Evolutionary conservation across 64 coral and sea anemone genomes (phyloP), one percentile per base, ranked within the genome.

Genomic region (Stichodactyla mertensii): DNA sequence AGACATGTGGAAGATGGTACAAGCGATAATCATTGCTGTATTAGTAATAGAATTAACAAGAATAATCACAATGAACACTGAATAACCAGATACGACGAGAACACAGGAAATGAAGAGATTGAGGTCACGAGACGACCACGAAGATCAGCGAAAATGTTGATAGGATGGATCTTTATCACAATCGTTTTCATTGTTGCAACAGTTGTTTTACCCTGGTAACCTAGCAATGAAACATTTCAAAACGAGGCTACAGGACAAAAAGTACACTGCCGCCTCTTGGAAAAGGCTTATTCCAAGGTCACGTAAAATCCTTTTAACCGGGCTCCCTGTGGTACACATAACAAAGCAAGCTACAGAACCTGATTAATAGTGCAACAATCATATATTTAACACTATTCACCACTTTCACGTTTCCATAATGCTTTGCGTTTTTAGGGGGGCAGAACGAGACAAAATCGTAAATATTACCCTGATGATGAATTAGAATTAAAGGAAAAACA

Each of bases 1-100:
- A 87, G 53, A 92, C 90, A 14, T 92, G 90, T 81, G 78, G 78
- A 81, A 20, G 78, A 81, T 22, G 69, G 24, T 74, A 36, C 12
- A 74, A 28, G 14, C 8, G 64, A 69, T 69, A 9, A 22, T 61
- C 59, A 18, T 61, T 16, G 14, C 13, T 61, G 14, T 4, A 69
- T 6, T 45, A 20, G 5, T 20, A 69, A 20, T 14, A 74, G 12
- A 27, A 74, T 12, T 6, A 74, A 74, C 69, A 74, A 23, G 27
- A 74, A 74, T 10, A 31, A 74, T 74, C 27, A 74, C 69, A 74
- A 74, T 74, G 23, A 23, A 26, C n/a, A 7, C 11, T 74, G 56
- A 58, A 58, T 11, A 4, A 58, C 56, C 56, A 58, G 8, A 58
- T 58, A 9, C 6, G 56, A 58, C 8, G 14, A 58, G 56, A 58